Base-by-base conservation (phyloP, 2,888 invertebrate genomes). In the Fissipunctia ypsillon region DNA sequence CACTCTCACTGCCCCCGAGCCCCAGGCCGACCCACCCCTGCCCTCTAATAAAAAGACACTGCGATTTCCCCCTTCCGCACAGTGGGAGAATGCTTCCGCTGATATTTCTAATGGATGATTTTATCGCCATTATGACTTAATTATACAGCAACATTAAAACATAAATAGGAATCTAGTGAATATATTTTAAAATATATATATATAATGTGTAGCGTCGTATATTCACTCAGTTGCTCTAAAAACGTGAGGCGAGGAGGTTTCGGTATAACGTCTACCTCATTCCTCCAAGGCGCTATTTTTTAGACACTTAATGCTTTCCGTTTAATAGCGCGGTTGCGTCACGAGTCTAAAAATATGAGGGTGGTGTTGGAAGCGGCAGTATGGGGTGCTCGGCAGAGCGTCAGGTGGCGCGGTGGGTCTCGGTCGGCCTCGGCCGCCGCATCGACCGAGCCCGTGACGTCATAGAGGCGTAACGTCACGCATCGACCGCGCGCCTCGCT, bases 311-410 rank as follows among this genome's bases (percentile, higher is more conserved):
- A 87, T 86, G 89, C 86, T 90, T 90, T 90, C 89, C 87, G 89
- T 86, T 88, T 87, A 87, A 90, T 91, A 90, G 89, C 90, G 88
- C 84, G 88, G 90, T 94, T 93, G 94, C 95, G 95, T 96, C 96
- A 95, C 89, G 76, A 79, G 86, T 93, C 95, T 95, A 95, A 94
- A 95, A 94, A 95, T 95, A 95, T 85, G 84, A 89, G 91, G 94
- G 93, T 91, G 93, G 93, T 88, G 85, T 84, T 76, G 50, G 84
- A 87, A 89, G 80, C 87, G 88, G 88, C 86, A 85, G 87, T 84
- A 75, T 85, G 91, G 84, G 92, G 93, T 93, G 91, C 91, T 84
- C 52, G 89, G 82, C 84, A 88, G 87, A 88, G 84, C 88, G 82
- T 85, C 90, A 88, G 90, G 88, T 84, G 88, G 87, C 64, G 83